phyloP scores from a whole-genome alignment of 2,113 vertebrate species.

The Tenrec ecaudatus region DNA sequence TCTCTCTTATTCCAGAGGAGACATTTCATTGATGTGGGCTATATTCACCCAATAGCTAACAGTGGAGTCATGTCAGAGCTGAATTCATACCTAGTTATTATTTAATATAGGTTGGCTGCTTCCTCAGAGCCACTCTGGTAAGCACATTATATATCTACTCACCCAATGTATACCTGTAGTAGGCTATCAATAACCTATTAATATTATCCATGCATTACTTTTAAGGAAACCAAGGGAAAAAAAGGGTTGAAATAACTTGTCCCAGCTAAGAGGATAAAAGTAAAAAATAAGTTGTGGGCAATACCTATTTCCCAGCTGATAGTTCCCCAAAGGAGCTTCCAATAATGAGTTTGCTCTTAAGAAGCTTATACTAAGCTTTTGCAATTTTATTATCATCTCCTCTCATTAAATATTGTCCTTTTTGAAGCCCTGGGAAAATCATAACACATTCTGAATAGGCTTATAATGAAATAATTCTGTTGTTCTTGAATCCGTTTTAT shows the following conservation, averaged over 20 bases:
- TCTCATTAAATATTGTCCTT: neutral
- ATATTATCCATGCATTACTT: neutral
- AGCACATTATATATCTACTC: neutral
- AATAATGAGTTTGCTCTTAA: slow-evolving; percentile 7
- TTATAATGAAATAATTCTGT: neutral
- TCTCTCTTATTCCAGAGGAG: neutral
- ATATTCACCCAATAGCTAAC: neutral
- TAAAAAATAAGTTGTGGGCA: neutral
- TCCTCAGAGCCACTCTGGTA: neutral
- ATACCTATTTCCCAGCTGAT: neutral
- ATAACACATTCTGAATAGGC: neutral
- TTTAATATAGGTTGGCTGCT: neutral
- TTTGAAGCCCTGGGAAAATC: neutral
- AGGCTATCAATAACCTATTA: neutral
- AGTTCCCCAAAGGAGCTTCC: neutral
- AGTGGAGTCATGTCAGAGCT: neutral
- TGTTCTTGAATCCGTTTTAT: neutral
- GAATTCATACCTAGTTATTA: neutral
- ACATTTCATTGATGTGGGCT: neutral
- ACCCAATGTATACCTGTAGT: neutral
- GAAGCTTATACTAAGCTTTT: neutral
- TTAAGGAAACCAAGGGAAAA: slow-evolving; percentile 18
- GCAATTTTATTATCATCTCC: neutral
- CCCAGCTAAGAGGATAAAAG: neutral
- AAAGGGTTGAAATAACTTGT: neutral